Percentiles rank a stretch among this genome's conserved stretches.
Conservation (phyloP, 2,888 invertebrate genomes). For the Andrena bucephala region DNA sequence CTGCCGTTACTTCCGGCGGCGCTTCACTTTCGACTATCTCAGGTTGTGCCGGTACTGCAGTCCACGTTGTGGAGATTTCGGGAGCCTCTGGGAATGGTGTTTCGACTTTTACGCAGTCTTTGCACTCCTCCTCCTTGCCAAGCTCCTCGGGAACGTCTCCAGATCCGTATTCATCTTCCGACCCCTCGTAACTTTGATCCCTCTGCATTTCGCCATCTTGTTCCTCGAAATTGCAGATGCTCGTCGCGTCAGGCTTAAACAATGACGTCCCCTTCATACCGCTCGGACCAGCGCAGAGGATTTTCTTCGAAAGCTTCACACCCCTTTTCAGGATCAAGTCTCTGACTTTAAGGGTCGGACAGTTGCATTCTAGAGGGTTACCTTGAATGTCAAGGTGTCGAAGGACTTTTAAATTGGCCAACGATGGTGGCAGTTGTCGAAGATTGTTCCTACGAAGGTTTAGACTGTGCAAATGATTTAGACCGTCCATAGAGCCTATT, state of each 20-base stretch:
- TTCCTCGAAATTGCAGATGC: constrained; percentile 76
- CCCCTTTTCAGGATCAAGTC: constrained; percentile 86
- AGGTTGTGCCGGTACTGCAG: neutral
- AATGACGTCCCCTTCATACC: constrained; percentile 86
- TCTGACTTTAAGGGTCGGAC: constrained; percentile 88
- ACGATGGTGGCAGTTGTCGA: constrained; percentile 87
- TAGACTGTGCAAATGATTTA: constrained; percentile 87
- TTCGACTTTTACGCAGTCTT: constrained; percentile 42
- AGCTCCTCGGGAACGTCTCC: constrained; percentile 50
- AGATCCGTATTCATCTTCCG: constrained; percentile 79
- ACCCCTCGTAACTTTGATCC: constrained; percentile 86
- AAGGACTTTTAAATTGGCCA: constrained; percentile 86
- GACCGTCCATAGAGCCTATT: constrained; percentile 85
- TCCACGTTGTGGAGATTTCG: constrained; percentile 27
- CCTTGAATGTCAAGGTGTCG: constrained; percentile 89
- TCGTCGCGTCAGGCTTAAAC: constrained; percentile 86
- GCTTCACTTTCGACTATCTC: neutral
- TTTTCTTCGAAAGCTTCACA: constrained; percentile 82
- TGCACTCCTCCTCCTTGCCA: neutral
- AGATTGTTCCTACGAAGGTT: constrained; percentile 89
- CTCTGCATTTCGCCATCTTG: constrained; percentile 85
- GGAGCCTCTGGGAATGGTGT: constrained; percentile 47
- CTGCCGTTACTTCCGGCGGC: neutral
- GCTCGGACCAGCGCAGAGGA: constrained; percentile 87
- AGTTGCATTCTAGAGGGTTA: constrained; percentile 90